Conservation (phyloP, 2,888 invertebrate genomes). For the Cephus spinipes region DNA sequence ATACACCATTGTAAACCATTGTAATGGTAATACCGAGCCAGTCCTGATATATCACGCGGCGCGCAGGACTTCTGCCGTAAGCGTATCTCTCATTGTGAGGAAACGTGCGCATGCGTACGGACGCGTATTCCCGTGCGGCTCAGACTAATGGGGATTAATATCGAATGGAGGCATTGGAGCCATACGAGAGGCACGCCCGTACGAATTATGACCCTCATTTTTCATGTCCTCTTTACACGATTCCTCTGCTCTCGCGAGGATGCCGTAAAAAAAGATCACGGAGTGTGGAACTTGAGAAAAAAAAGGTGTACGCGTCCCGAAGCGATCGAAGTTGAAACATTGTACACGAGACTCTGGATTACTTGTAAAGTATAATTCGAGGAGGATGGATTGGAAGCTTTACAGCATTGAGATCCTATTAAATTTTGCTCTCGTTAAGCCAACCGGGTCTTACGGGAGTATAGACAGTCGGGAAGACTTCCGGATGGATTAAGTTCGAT, state of each 20-base stretch:
- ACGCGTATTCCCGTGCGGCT: conserved; percentile 15
- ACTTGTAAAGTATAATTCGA: background rate
- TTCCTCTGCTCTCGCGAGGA: background rate
- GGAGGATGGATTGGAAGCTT: background rate
- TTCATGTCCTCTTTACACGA: conserved; percentile 20
- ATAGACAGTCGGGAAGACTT: background rate
- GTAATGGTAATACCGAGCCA: conserved; percentile 57
- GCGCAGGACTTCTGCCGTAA: conserved; percentile 25
- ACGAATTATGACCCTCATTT: conserved; percentile 23
- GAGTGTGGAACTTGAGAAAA: background rate
- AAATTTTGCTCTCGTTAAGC: background rate
- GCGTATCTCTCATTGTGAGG: conserved; percentile 5
- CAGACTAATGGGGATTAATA: conserved; percentile 27
- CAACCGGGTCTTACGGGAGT: background rate
- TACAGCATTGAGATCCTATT: background rate
- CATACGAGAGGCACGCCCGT: conserved; percentile 11
- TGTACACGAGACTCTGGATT: background rate
- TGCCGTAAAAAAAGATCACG: background rate
- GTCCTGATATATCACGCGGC: conserved; percentile 39
- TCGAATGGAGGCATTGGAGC: conserved; percentile 16
- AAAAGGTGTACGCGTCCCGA: background rate
- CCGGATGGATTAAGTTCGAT: background rate
- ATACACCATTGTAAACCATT: conserved; percentile 59
- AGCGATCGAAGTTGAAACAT: background rate
- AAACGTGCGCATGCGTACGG: conserved; percentile 11